These are phyloP conservation scores for Charaxes varanes DNA, from an alignment of 1,140 invertebrate species.

Conservation along the genomic window DNA sequence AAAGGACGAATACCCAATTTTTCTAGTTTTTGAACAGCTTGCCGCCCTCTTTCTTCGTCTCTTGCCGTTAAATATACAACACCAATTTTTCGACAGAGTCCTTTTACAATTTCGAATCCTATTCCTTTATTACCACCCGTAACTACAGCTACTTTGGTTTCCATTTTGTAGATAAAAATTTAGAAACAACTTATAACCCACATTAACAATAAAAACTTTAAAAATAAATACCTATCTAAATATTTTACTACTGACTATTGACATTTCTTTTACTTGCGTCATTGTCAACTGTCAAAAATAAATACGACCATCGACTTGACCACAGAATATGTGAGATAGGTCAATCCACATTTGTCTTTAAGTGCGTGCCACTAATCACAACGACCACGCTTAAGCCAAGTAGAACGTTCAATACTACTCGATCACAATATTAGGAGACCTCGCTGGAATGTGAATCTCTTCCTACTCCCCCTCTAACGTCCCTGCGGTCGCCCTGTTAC, in stretches of 20 bases:
- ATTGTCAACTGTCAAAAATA: constrained; percentile 1
- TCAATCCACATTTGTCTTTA: too few species aligned
- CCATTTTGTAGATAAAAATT: constrained; percentile 57
- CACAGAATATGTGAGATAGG: too few species aligned
- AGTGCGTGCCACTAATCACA: too few species aligned
- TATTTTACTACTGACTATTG: constrained; percentile 34
- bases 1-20: constrained; percentile 72
- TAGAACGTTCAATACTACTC: too few species aligned
- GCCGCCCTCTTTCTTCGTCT: constrained; percentile 74
- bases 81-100: constrained; percentile 77
- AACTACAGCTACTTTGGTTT: constrained; percentile 76
- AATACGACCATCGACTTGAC: not conserved
- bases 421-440: too few species aligned
- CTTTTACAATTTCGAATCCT: constrained; percentile 83
- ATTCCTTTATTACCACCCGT: constrained; percentile 87
- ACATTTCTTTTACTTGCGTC: constrained; percentile 27
- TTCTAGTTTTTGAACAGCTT: constrained; percentile 76
- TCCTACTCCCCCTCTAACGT: too few species aligned
- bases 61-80: constrained; percentile 80
- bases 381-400: too few species aligned
- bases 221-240: constrained; percentile 51
- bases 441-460: too few species aligned
- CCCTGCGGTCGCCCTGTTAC: too few species aligned
- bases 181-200: constrained; percentile 39
- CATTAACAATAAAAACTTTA: constrained; percentile 41